Evolutionary conservation across 2,113 vertebrate species (phyloP), one percentile per base, ranked within the genome.

Genomic region (Catharus fuscescens): DNA sequence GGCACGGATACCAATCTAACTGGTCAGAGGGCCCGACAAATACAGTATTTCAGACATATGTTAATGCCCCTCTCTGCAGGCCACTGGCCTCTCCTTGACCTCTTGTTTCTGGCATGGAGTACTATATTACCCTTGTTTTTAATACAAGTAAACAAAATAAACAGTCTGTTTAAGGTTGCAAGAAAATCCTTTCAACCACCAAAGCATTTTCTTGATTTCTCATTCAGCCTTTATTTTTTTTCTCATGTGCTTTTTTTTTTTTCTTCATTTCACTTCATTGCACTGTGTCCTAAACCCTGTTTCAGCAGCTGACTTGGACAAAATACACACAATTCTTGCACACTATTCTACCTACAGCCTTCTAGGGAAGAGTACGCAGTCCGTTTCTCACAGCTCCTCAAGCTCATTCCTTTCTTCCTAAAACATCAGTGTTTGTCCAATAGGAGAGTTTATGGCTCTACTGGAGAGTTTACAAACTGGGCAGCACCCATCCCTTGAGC

Each of bases 31-130:
- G 18, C 12, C 44, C 62, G 56, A 45, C 4, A 42, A 6, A 10
- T 6, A 20, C 10, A 0, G 0, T 13, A 18, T 40, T 70, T 71
- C 57, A 44, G 7, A 5, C 14, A 4, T 7, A 45, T 42, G 14
- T 48, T 54, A 54, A 59, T 17, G 47, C 1, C 34, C 19, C 13
- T 47, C 28, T 56, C 40, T 71, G 53, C 44, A 86, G 59, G 29
- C 32, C 57, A 19, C 34, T 16, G 32, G 13, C 32, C 31, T 60
- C 32, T 86, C 14, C 32, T 15, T 28, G 8, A 31, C 62, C 66
- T 77, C 19, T 9, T 36, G 4, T 25, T 72, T 62, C 57, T 71
- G 25, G 34, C 34, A n/a, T 17, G 14, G 40, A 57, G 9, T 28
- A 28, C 25, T 31, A 1, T 7, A 59, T 67, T 45, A 54, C 29